Percentiles rank a stretch among this genome's conserved stretches.
Conservation (phyloP, 1,140 invertebrate genomes). For the Panagrolaimus sp. region DNA sequence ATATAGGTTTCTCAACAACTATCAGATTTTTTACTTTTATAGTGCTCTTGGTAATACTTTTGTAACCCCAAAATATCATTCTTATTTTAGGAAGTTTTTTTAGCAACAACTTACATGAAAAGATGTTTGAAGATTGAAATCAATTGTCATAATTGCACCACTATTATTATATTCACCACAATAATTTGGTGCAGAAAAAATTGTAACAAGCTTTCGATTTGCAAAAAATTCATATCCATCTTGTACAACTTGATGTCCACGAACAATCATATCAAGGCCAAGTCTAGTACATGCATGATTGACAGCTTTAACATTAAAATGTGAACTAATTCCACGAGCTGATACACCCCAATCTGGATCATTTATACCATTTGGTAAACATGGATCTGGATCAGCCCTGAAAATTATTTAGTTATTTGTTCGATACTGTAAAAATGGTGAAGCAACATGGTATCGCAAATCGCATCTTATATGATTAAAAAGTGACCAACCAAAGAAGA, state of each 20-base stretch:
- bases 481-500: too few species aligned
- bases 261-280: constrained; percentile 23
- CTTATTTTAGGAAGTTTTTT: background rate
- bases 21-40: too few species aligned
- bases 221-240: constrained; percentile 98
- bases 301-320: constrained; percentile 21
- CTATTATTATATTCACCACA: constrained; percentile 99
- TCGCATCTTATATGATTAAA: too few species aligned
- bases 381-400: constrained; percentile 43
- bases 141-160: constrained; percentile 93
- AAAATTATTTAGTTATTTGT: too few species aligned
- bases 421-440: too few species aligned
- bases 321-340: constrained; percentile 21
- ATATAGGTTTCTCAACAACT: too few species aligned
- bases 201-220: constrained; percentile 88
- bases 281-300: constrained; percentile 18
- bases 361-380: constrained; percentile 10
- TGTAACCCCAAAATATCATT: constrained; percentile 3
- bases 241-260: constrained; percentile 68
- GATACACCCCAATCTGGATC: constrained; percentile 23
- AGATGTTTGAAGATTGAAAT: constrained; percentile 75
- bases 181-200: constrained; percentile 93
- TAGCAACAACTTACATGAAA: constrained; percentile 25
- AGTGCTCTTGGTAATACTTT: too few species aligned
- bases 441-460: too few species aligned